These are phyloP conservation scores for Calosoma granatense DNA, from an alignment of 1,140 invertebrate genomes.

Conservation along the genomic window DNA sequence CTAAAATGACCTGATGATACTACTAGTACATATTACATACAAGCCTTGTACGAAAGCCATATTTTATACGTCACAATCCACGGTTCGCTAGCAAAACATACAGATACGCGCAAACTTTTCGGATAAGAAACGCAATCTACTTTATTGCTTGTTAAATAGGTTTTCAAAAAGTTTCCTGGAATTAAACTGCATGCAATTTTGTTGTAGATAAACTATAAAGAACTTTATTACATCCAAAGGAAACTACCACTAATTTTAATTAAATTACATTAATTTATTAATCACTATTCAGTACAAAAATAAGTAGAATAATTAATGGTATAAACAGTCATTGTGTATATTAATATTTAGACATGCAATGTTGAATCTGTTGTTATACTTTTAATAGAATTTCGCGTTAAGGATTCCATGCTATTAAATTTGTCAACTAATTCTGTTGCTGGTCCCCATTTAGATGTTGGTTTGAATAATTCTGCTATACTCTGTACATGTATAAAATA, in stretches of 20 bases:
- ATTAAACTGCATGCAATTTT: too few species aligned
- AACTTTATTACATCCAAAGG: too few species aligned
- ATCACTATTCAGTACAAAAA: too few species aligned
- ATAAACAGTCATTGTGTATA: too few species aligned
- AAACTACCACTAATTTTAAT: too few species aligned
- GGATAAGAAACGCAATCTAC: neutral
- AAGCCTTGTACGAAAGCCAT: neutral
- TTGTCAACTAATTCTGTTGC: constrained; percentile 16
- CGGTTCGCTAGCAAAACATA: neutral
- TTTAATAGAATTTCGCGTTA: constrained; percentile 4
- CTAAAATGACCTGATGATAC: neutral
- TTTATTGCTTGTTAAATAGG: neutral
- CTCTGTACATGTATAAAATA: constrained; percentile 20
- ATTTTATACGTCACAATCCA: neutral
- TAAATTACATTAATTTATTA: too few species aligned
- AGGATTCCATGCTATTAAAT: neutral
- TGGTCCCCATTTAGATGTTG: constrained; percentile 31
- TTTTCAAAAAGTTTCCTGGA: neutral
- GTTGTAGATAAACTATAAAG: too few species aligned
- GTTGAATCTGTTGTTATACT: neutral
- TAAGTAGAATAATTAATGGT: too few species aligned
- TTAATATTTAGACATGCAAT: neutral
- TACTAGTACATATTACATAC: too few species aligned
- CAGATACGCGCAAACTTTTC: neutral
- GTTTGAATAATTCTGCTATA: constrained; percentile 28